phyloP scores from a whole-genome alignment of 2,113 vertebrate species.

The Morone saxatilis region DNA sequence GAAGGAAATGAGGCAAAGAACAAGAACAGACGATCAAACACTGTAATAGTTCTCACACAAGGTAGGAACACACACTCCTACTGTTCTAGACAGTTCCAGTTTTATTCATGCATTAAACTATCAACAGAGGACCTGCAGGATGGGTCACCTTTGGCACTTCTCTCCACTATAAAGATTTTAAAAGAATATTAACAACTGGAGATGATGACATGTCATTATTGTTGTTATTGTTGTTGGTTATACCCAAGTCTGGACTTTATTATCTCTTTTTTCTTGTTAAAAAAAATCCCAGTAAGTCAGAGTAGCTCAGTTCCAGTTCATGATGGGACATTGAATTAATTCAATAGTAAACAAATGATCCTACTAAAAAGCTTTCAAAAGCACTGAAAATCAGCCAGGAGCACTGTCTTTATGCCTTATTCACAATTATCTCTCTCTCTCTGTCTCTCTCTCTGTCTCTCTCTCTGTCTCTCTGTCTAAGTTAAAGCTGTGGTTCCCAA shows the following conservation, averaged over 20 bases:
- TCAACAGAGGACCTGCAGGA: not conserved
- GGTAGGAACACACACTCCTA: not conserved
- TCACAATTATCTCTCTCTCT: too few species aligned
- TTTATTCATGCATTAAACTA: not conserved
- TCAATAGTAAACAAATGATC: not conserved
- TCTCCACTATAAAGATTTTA: not conserved
- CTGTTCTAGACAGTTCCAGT: not conserved
- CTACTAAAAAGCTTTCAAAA: not conserved
- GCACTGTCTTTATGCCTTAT: too few species aligned
- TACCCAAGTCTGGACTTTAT: too few species aligned
- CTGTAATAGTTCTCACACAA: not conserved
- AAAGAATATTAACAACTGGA: not conserved
- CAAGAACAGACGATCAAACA: slow-evolving; percentile 11
- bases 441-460: too few species aligned
- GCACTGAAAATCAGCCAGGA: not conserved
- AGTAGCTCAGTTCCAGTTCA: not conserved
- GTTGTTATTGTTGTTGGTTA: not conserved
- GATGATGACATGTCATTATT: slow-evolving; percentile 1
- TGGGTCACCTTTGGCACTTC: not conserved
- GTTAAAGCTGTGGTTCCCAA: too few species aligned
- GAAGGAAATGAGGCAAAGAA: slow-evolving; percentile 11
- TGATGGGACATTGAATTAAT: not conserved
- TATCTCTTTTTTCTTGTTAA: too few species aligned
- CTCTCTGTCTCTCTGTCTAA: too few species aligned
- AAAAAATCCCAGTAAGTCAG: not conserved